Percentiles rank a stretch among this genome's conserved stretches.
Evolutionary conservation across 2,113 vertebrate species (phyloP).

Genomic region (Siniperca chuatsi): DNA sequence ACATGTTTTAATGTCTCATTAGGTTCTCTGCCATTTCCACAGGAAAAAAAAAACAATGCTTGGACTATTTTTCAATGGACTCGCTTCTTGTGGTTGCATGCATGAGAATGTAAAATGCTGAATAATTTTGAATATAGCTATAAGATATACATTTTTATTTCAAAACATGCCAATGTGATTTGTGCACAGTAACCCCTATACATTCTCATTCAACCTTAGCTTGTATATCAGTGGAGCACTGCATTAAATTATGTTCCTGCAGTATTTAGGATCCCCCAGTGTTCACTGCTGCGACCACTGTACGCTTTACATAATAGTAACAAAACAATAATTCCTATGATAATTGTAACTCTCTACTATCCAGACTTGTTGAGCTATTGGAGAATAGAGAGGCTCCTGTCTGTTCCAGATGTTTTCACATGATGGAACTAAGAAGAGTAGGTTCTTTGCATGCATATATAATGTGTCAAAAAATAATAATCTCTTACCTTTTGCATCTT

Average conservation of each 20-base stretch:
- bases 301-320: constrained; percentile 91
- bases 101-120: constrained; percentile 99
- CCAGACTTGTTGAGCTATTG: constrained; percentile 87
- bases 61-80: constrained; percentile 99
- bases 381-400: constrained; percentile 82
- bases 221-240: constrained; percentile 93
- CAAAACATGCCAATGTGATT: constrained; percentile 88
- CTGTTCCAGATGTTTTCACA: constrained; percentile 89
- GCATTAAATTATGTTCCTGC: constrained; percentile 88
- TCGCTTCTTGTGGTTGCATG: constrained; percentile 99
- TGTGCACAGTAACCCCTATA: constrained; percentile 91
- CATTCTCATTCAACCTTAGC: constrained; percentile 87
- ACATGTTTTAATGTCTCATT: constrained; percentile 94
- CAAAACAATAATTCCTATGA: constrained; percentile 88
- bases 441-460: constrained; percentile 98
- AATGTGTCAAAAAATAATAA: constrained; percentile 90
- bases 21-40: constrained; percentile 94
- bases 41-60: constrained; percentile 87
- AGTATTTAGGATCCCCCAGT: constrained; percentile 90
- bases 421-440: constrained; percentile 90
- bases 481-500: constrained; percentile 93
- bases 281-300: constrained; percentile 91
- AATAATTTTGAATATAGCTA: constrained; percentile 92
- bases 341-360: constrained; percentile 91
- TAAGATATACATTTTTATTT: constrained; percentile 83